Evolutionary conservation across 1,140 invertebrate species (phyloP), one percentile per base, ranked within the genome.

Genomic region (Euwallacea similis): DNA sequence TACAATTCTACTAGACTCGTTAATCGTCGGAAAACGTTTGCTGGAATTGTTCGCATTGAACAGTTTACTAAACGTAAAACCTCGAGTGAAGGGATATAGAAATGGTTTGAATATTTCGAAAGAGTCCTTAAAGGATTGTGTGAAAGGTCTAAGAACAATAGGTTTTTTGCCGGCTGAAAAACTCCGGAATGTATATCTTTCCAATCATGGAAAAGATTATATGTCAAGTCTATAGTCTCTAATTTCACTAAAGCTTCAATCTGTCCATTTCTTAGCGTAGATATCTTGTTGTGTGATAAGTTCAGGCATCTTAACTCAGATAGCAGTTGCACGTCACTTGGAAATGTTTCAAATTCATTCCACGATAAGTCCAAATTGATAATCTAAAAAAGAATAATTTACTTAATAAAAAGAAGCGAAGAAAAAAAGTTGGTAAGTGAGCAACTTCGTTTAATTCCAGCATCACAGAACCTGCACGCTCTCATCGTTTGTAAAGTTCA

Each of bases 171-270:
- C 13, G 65, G 43, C 10, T 54, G 44, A 59, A 76, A 78, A 42
- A 72, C 58, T 43, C 59, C 66, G 11, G 73, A 73, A 44, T 74
- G 66, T 77, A 88, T 77, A 53, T 84, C 80, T 4, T 79, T 69
- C 87, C 87, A 88, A 59, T 82, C 79, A 15, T 76, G 79, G 56
- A 89, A 85, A 10, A 80, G 75, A 74, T 88, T 88, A 64, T 78
- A 82, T 10, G 84, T 83, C 69, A 88, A 77, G 76, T 87, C 82
- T 42, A 89, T 74, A 4, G 80, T 78, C 74, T 85, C 79, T 15
- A 89, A 76, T 2, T 82, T 77, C 9, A 79, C 82, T 11, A 87
- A 81, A 7, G 85, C 85, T 33, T 82, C 68, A 1, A 89, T 78
- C 3, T 84, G 80, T 61, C 82, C 66, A 2, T 88, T 79, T 2